A percentile compares a stretch with the other conserved stretches of the same genome.
phyloP scores from a whole-genome alignment of 2,797 vertebrate species.

The Chloroceryle inda region DNA sequence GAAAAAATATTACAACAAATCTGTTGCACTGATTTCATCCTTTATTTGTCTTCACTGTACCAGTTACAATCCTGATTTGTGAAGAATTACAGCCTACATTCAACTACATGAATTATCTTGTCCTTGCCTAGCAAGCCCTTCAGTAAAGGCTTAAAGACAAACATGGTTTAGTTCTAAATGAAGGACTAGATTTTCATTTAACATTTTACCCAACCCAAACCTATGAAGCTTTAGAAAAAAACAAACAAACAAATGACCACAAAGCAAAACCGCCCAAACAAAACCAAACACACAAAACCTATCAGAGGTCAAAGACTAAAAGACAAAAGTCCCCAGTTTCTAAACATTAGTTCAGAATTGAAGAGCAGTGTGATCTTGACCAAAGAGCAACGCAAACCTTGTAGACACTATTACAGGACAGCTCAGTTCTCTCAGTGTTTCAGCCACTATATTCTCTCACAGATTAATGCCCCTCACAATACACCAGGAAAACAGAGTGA shows the following conservation, averaged over 20 bases:
- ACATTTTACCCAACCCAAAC: neutral
- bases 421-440: neutral
- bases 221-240: neutral
- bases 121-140: neutral
- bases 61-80: neutral
- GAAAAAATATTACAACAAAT: neutral
- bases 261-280: too few relatives aligned
- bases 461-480: neutral
- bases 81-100: neutral
- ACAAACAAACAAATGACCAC: neutral
- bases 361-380: neutral
- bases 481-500: neutral
- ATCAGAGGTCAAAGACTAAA: accelerated
- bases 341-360: neutral
- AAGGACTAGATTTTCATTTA: neutral
- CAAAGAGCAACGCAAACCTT: neutral
- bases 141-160: neutral
- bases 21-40: neutral
- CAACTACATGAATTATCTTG: neutral
- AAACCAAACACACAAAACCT: neutral
- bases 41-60: neutral
- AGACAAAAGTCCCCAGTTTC: accelerated
- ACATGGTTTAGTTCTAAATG: neutral
- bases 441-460: neutral
- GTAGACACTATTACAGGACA: neutral